These are phyloP conservation scores for Metacarcinus magister DNA, from an alignment of 2,888 invertebrate genomes.

Conservation along the genomic window DNA sequence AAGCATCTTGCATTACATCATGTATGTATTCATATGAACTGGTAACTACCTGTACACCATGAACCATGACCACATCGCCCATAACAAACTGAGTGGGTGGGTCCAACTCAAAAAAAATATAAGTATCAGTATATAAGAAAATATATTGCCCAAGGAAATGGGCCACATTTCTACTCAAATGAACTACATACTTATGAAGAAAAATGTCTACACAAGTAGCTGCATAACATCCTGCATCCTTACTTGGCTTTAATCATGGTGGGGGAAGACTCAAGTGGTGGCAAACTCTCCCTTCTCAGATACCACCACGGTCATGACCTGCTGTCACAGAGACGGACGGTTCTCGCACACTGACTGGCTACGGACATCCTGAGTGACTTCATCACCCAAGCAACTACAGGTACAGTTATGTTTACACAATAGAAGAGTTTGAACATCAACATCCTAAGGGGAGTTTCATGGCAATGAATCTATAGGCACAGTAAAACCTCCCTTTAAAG, in stretches of 20 bases:
- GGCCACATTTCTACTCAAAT: background rate
- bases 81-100: background rate
- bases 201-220: background rate
- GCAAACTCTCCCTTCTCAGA: background rate
- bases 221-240: conserved; percentile 34
- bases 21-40: background rate
- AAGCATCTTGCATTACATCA: background rate
- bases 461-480: background rate
- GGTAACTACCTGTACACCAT: background rate
- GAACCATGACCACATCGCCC: background rate
- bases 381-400: conserved; percentile 44
- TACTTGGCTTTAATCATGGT: background rate
- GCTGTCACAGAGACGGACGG: conserved; percentile 38
- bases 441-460: background rate
- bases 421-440: background rate
- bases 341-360: conserved; percentile 22
- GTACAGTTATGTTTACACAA: conserved; percentile 11
- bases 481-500: conserved; percentile 46
- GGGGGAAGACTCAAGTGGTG: conserved; percentile 40
- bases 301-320: conserved; percentile 34
- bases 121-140: conserved; percentile 4
- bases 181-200: background rate
- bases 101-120: background rate
- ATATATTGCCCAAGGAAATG: conserved; percentile 8
- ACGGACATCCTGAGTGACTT: background rate